phyloP scores from a whole-genome alignment of 2,113 vertebrate species.

The Entomyzon cyanotis region DNA sequence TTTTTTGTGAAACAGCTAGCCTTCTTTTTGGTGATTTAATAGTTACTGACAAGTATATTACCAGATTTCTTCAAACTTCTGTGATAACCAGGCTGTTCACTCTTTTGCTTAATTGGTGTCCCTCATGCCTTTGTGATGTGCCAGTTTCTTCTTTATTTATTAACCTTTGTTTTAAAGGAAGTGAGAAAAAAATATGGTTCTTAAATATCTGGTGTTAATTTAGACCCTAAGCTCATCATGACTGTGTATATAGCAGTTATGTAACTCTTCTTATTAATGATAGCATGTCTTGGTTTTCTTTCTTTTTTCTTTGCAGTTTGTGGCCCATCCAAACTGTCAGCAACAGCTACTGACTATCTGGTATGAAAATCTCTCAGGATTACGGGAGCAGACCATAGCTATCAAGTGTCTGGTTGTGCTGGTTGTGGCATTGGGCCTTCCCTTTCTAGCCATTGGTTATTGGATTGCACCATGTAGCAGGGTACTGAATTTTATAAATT shows the following conservation, averaged over 20 bases:
- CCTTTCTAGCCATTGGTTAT: slow-evolving; percentile 85
- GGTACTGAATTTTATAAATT: slow-evolving; percentile 71
- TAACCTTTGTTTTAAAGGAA: not conserved
- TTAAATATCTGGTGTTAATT: not conserved
- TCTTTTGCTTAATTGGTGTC: not conserved
- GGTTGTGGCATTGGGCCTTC: slow-evolving; percentile 85
- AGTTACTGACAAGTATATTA: not conserved
- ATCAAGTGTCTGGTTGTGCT: slow-evolving; percentile 90
- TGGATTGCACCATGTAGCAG: slow-evolving; percentile 91
- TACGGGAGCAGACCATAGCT: slow-evolving; percentile 84
- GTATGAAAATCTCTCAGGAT: slow-evolving; percentile 89
- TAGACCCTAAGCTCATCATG: not conserved
- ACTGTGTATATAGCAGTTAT: not conserved
- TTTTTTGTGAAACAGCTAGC: not conserved
- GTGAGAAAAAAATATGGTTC: not conserved
- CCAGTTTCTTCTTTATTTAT: not conserved
- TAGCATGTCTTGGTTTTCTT: not conserved
- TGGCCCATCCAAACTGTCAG: slow-evolving; percentile 91
- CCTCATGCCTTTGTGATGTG: not conserved
- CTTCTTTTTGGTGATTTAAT: not conserved
- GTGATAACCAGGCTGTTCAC: not conserved
- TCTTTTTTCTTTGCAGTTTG: slow-evolving; percentile 77
- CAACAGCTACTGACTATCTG: slow-evolving; percentile 90
- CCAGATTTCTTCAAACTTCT: not conserved
- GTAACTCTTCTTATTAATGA: not conserved